Base-by-base conservation (phyloP, 2,797 vertebrate genomes). In the Tinamus major region DNA sequence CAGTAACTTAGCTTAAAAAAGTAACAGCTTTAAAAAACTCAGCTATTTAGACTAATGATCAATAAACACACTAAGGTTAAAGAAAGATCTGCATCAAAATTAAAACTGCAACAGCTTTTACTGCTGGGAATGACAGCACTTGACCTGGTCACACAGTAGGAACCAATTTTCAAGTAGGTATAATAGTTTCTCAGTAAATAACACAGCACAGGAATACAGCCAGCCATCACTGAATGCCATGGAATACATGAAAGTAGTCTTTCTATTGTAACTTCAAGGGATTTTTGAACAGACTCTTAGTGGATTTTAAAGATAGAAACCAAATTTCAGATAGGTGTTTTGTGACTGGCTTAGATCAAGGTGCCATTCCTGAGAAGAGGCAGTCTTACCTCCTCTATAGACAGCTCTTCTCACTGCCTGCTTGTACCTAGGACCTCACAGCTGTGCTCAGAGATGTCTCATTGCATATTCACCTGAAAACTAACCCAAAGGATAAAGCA, bases 81-180 rank as follows among this genome's bases (percentile, higher is more conserved):
- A 85, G 72, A 87, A 87, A 75, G 42, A 75, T 1, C 72, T 91
- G 37, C 33, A 61, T 42, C 37, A 75, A 35, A 87, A 91, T n/a
- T 79, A 79, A 46, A 87, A 77, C 9, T 64, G 24, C 31, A 78
- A 86, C 48, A 71, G 24, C 53, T 70, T 53, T 64, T 77, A 35
- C 42, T 0, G 5, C 35, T 82, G 11, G 4, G 26, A 17, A 59
- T 64, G 65, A 71, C 37, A 72, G 41, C 0, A 0, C 75, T 68
- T 85, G 62, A 79, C 67, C 53, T 82, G n/a, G 24, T 76, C 61
- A 61, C 56, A 64, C n/a, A 68, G 35, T 26, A 72, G 64, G 58
- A 90, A 70, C 1, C 17, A 75, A 49, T 58, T 6, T 58, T 39
- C 41, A 65, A 44, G 41, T 49, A 26, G 9, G 6, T 79, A 62